A percentile compares a stretch with the other conserved stretches of the same genome.
Evolutionary conservation across 2,797 vertebrate species (phyloP).

Genomic region (Oceanodroma leucorhoa): DNA sequence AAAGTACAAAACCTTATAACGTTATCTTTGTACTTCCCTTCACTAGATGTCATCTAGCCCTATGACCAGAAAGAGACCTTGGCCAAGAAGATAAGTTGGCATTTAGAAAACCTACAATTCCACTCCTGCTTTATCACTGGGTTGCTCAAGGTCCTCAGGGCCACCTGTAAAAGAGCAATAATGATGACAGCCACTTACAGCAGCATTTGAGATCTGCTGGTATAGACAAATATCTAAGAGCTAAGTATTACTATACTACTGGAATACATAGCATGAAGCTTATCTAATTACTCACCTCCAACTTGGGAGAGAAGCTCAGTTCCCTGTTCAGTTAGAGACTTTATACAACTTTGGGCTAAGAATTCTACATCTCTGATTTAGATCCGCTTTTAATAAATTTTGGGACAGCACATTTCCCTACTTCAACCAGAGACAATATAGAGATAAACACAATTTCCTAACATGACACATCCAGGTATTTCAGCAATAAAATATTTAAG

Average conservation of each 20-base stretch:
- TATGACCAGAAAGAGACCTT: not conserved
- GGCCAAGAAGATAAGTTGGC: not conserved
- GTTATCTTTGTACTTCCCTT: not conserved
- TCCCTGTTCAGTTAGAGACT: not conserved
- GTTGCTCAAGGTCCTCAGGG: not conserved
- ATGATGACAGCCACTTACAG: not conserved
- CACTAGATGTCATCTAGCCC: slow-evolving; percentile 1
- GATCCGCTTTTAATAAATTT: not conserved
- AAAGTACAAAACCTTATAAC: not conserved
- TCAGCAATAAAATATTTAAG: not conserved
- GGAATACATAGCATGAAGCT: not conserved
- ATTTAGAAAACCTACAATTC: slow-evolving; percentile 4
- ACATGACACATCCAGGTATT: not conserved
- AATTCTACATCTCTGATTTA: not conserved
- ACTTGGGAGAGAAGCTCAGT: not conserved
- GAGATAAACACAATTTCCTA: not conserved
- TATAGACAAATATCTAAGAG: not conserved
- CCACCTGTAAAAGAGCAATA: not conserved
- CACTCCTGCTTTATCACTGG: not conserved
- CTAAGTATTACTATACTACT: not conserved
- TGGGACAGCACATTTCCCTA: not conserved
- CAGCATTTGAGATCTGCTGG: not conserved
- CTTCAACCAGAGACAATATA: not conserved
- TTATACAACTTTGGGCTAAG: not conserved
- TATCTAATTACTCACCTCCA: not conserved